These are phyloP conservation scores for Sus cebifrons DNA, from an alignment of 2,797 vertebrate species.

Conservation along the genomic window DNA sequence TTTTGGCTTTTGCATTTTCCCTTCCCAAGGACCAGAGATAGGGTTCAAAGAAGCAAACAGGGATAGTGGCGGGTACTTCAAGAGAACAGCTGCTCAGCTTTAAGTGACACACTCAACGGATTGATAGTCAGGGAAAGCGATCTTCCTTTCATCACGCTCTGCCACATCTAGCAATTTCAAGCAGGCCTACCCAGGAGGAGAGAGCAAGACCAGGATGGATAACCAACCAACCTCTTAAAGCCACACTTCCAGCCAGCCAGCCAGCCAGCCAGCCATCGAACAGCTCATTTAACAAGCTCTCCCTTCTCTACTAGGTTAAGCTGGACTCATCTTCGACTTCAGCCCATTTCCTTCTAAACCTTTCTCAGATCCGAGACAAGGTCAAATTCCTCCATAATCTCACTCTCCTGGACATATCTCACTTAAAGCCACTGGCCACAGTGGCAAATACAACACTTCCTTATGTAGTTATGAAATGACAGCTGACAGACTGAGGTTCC, in stretches of 20 bases:
- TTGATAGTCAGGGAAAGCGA: constrained; percentile 35
- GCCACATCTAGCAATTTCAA: constrained; percentile 82
- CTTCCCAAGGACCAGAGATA: constrained; percentile 82
- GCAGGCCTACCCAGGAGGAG: constrained; percentile 73
- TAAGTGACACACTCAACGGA: constrained; percentile 85
- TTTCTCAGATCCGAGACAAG: background rate
- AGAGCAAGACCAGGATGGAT: constrained; percentile 33
- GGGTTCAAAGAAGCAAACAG: constrained; percentile 84
- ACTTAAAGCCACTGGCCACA: background rate
- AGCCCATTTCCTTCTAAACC: constrained; percentile 37
- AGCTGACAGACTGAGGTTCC: background rate
- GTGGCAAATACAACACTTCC: background rate
- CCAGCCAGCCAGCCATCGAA: background rate
- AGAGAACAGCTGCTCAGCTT: constrained; percentile 85
- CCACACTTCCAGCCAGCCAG: background rate
- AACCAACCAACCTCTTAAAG: constrained; percentile 18
- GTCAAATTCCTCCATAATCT: constrained; percentile 19
- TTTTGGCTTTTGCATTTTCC: constrained; percentile 66
- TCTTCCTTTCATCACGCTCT: constrained; percentile 70
- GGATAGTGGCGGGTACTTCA: constrained; percentile 85
- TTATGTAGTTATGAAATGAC: constrained; percentile 1
- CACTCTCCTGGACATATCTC: background rate
- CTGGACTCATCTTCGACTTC: constrained; percentile 17
- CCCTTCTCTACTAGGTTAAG: background rate
- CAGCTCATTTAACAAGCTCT: background rate